A percentile compares a stretch with the other conserved stretches of the same genome.
These are phyloP conservation scores for Axinella damicornis DNA, from an alignment of 37 sponge, comb jelly and placozoan genomes.

Conservation along the genomic window DNA sequence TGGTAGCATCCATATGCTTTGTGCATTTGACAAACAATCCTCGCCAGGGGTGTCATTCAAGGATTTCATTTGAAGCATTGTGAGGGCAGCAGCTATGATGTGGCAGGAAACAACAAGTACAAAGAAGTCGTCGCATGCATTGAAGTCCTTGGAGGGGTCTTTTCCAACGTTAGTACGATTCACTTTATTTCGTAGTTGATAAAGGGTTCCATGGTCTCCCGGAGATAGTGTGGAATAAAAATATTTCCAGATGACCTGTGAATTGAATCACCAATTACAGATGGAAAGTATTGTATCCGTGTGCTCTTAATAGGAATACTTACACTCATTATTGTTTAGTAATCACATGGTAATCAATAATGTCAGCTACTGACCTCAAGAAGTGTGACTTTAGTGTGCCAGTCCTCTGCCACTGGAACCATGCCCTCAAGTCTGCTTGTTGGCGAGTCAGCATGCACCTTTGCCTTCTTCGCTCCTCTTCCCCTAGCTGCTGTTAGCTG, in stretches of 20 bases:
- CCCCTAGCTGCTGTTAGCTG: conserved; percentile 28
- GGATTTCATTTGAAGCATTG: not conserved
- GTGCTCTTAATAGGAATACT: no score
- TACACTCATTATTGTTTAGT: no score
- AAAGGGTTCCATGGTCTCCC: conserved; percentile 42
- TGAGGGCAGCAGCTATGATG: conserved; percentile 25
- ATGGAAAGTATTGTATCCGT: no score
- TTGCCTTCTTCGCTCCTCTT: not conserved
- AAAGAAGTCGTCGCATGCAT: conserved; percentile 55
- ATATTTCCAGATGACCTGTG: conserved; percentile 45
- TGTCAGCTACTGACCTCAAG: conserved; percentile 39
- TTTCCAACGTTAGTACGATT: conserved; percentile 34
- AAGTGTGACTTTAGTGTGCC: conserved; percentile 35
- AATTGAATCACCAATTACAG: no score
- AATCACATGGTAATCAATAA: no score
- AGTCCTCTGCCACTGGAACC: conserved; percentile 33
- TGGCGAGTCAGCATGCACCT: not conserved
- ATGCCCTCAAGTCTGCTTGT: conserved; percentile 2
- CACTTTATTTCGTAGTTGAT: conserved; percentile 30
- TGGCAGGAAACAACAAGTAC: conserved; percentile 2
- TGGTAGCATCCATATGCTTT: no score
- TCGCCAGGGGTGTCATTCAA: not conserved
- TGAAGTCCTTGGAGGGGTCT: conserved; percentile 19
- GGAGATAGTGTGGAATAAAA: conserved; percentile 31
- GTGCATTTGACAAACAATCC: no score